phyloP scores from a whole-genome alignment of 2,113 vertebrate genomes.

The Hiodon alosoides region DNA sequence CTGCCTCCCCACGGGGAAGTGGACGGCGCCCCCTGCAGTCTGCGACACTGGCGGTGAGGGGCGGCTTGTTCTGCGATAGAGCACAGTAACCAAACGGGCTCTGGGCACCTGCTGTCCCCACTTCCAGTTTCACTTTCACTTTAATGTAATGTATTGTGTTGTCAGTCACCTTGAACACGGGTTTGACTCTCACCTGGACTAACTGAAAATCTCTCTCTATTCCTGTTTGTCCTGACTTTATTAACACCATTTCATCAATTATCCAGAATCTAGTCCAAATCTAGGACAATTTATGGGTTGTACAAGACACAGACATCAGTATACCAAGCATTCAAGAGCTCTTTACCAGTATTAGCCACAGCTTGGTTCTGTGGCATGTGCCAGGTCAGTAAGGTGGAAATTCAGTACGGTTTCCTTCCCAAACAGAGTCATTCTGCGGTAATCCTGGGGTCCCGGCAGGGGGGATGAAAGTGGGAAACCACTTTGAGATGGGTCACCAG shows the following conservation, averaged over 20 bases:
- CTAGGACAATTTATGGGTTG: too few species aligned
- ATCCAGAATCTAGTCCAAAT: too few species aligned
- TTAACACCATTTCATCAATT: too few species aligned
- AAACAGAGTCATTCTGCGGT: background rate
- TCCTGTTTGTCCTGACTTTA: too few species aligned
- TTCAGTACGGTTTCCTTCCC: background rate
- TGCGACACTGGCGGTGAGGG: conserved; percentile 28
- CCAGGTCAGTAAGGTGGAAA: background rate
- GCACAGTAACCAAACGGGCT: too few species aligned
- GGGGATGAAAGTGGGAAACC: background rate
- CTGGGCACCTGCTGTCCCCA: background rate
- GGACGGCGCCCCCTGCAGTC: conserved; percentile 25
- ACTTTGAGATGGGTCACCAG: background rate
- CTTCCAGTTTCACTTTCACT: background rate
- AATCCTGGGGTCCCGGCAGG: conserved; percentile 17
- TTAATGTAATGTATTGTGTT: background rate
- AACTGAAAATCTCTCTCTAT: background rate
- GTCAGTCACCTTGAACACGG: background rate
- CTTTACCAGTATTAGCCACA: too few species aligned
- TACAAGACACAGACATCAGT: too few species aligned
- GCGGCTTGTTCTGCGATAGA: background rate
- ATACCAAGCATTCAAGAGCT: too few species aligned
- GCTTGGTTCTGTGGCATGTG: too few species aligned
- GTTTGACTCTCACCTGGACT: too few species aligned
- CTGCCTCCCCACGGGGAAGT: conserved; percentile 34